Evolutionary conservation across 1,140 invertebrate species (phyloP).

Genomic region (Nymphalis io): DNA sequence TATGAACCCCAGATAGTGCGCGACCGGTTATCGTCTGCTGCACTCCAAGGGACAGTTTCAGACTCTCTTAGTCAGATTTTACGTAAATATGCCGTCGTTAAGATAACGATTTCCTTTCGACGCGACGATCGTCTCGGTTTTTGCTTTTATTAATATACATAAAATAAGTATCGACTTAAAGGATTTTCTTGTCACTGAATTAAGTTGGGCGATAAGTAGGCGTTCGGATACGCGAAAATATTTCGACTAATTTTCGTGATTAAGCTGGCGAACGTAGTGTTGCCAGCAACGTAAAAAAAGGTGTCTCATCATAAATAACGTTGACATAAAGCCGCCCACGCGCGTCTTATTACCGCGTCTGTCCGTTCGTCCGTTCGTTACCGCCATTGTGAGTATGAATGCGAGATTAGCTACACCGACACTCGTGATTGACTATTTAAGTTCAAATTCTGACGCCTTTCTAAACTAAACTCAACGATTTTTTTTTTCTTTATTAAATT

Average conservation of each 20-base stretch:
- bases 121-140: conserved; percentile 54
- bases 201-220: conserved; percentile 42
- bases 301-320: conserved; percentile 75
- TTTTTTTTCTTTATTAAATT: conserved; percentile 32
- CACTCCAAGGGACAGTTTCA: conserved; percentile 59
- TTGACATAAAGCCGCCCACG: conserved; percentile 76
- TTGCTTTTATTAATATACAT: conserved; percentile 64
- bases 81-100: conserved; percentile 74
- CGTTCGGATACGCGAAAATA: conserved; percentile 9
- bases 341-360: conserved; percentile 68
- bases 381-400: conserved; percentile 73
- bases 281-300: conserved; percentile 52
- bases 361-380: conserved; percentile 78
- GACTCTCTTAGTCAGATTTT: conserved; percentile 66
- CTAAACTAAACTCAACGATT: conserved; percentile 40
- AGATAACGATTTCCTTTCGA: conserved; percentile 76
- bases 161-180: conserved; percentile 55
- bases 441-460: conserved; percentile 63
- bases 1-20: conserved; percentile 63
- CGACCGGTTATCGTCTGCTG: conserved; percentile 65
- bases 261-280: conserved; percentile 38
- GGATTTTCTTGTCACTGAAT: conserved; percentile 54
- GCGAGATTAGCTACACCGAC: conserved; percentile 73
- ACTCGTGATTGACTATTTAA: conserved; percentile 78
- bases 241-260: conserved; percentile 33